Conservation (phyloP, 2,888 invertebrate genomes). For the Cantharis nigra region DNA sequence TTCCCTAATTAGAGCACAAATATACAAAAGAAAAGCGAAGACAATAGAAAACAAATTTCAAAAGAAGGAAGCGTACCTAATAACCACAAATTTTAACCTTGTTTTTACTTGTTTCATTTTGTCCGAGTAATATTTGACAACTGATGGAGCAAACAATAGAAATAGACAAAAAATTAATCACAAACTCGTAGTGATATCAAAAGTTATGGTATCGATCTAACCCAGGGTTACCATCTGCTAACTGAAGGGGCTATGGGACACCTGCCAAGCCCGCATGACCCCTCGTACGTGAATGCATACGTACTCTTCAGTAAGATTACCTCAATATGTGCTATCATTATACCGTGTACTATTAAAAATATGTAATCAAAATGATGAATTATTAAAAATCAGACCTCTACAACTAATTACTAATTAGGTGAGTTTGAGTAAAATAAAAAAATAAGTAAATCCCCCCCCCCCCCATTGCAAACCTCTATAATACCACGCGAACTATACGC, state of each 20-base stretch:
- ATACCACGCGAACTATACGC: too few relatives aligned
- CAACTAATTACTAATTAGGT: too few relatives aligned
- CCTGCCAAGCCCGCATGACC: constrained; percentile 50
- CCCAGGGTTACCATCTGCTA: constrained; percentile 41
- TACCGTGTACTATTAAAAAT: neutral
- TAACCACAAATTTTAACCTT: neutral
- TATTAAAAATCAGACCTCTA: neutral
- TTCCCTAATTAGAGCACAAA: neutral
- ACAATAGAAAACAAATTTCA: neutral
- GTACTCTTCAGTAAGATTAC: constrained; percentile 29
- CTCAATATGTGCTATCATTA: neutral
- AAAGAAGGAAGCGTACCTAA: neutral
- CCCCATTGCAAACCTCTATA: too few relatives aligned
- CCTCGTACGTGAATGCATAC: constrained; percentile 45
- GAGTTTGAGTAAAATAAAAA: too few relatives aligned
- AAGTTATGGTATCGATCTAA: constrained; percentile 26
- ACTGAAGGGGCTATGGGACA: constrained; percentile 45
- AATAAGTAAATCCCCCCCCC: too few relatives aligned
- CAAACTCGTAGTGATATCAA: constrained; percentile 13
- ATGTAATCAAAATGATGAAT: neutral
- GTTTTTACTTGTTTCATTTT: neutral
- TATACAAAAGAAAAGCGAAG: neutral
- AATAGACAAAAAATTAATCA: constrained; percentile 20
- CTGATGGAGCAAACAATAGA: neutral
- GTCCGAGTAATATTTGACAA: neutral